Conservation (phyloP, 2,888 invertebrate genomes). For the Campopleginae sp. region DNA sequence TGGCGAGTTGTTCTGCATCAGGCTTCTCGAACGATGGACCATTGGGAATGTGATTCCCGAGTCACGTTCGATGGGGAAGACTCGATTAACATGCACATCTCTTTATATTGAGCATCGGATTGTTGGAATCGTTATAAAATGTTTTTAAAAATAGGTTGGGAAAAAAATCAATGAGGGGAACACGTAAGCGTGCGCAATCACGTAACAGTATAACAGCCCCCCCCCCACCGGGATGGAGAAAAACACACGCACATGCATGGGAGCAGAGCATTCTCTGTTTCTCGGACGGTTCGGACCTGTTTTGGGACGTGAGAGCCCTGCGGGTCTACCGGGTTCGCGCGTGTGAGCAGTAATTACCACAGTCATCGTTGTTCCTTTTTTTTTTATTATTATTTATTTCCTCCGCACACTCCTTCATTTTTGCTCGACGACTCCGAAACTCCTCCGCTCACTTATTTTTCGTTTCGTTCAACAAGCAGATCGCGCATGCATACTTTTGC, state of each 20-base stretch:
- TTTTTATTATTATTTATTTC: slow-evolving; percentile 10
- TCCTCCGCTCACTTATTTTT: slow-evolving; percentile 43
- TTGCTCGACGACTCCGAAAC: slow-evolving; percentile 20
- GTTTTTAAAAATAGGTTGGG: slow-evolving; percentile 6
- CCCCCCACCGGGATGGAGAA: slow-evolving; percentile 12
- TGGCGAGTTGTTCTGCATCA: slow-evolving; percentile 8
- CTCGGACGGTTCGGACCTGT: slow-evolving; percentile 60
- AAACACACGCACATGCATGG: neutral
- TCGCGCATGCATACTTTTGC: slow-evolving; percentile 43
- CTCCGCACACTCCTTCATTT: slow-evolving; percentile 28
- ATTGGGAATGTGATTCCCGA: slow-evolving; percentile 36
- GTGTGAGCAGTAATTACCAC: slow-evolving; percentile 60
- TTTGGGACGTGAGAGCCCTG: slow-evolving; percentile 51
- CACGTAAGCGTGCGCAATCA: slow-evolving; percentile 55
- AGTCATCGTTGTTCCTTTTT: slow-evolving; percentile 40
- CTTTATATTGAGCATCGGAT: slow-evolving; percentile 21
- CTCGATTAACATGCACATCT: slow-evolving; percentile 8
- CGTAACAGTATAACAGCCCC: slow-evolving; percentile 60
- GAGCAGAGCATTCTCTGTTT: slow-evolving; percentile 25
- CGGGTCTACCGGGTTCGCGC: slow-evolving; percentile 42
- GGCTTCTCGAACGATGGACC: slow-evolving; percentile 24
- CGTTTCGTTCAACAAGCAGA: slow-evolving; percentile 29
- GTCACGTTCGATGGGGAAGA: slow-evolving; percentile 39
- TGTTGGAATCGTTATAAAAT: slow-evolving; percentile 32
- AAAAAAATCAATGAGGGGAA: slow-evolving; percentile 25